Evolutionary conservation across 2,888 invertebrate species (phyloP).

Genomic region (Anoplius nigerrimus): DNA sequence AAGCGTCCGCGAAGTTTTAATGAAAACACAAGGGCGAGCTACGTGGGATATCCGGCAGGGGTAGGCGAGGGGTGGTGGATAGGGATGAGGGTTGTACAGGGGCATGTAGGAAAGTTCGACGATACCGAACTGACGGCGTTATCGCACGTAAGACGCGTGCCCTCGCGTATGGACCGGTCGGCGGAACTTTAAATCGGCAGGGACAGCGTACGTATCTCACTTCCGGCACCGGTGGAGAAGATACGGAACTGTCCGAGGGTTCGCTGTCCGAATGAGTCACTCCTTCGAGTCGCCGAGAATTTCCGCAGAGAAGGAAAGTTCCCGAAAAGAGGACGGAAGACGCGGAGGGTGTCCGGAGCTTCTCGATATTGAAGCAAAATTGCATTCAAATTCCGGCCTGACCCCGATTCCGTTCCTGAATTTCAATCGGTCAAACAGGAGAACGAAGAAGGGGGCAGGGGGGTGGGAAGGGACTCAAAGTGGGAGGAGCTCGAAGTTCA

Average conservation of each 20-base stretch:
- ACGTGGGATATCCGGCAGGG: constrained; percentile 27
- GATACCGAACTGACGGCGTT: constrained; percentile 33
- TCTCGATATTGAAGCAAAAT: background rate
- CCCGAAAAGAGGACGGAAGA: too few relatives aligned
- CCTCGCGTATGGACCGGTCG: constrained; percentile 17
- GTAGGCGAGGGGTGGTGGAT: background rate
- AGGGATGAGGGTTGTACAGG: constrained; percentile 8
- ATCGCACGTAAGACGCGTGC: constrained; percentile 34
- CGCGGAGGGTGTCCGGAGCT: background rate
- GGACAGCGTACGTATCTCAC: too few relatives aligned
- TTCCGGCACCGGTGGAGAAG: constrained; percentile 17
- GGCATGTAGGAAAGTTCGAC: constrained; percentile 43
- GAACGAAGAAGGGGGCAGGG: too few relatives aligned
- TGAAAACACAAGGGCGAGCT: constrained; percentile 41
- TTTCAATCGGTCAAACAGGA: too few relatives aligned
- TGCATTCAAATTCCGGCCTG: background rate
- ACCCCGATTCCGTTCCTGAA: background rate
- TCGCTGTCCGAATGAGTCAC: constrained; percentile 4
- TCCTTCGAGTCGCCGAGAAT: background rate
- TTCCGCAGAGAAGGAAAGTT: background rate
- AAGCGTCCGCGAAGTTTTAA: constrained; percentile 44
- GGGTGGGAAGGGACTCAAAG: too few relatives aligned
- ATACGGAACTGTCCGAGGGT: constrained; percentile 15
- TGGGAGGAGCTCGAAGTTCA: too few relatives aligned
- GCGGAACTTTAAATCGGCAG: constrained; percentile 53